Conservation (phyloP, 2,888 invertebrate species). For the Trissonchulus sp. region DNA sequence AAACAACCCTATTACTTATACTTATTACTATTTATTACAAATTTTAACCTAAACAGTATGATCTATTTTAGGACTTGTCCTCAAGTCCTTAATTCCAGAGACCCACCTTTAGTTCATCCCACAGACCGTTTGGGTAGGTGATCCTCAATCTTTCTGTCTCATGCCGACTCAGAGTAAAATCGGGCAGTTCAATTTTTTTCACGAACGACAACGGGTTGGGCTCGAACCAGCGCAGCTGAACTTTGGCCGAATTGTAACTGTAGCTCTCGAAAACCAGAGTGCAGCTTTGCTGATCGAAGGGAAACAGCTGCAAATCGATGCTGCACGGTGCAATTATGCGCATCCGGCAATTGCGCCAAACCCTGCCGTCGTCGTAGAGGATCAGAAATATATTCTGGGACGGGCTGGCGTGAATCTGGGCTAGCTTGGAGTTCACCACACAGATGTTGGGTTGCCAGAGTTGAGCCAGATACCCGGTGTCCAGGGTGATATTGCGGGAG, state of each 20-base stretch:
- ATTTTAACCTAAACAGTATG: no score
- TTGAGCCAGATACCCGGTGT: constrained; percentile 27
- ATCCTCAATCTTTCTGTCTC: neutral
- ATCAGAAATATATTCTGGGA: constrained; percentile 16
- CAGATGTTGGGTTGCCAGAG: constrained; percentile 26
- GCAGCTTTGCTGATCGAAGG: constrained; percentile 10
- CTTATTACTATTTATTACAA: no score
- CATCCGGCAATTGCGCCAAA: constrained; percentile 17
- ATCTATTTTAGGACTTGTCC: no score
- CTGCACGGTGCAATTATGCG: neutral
- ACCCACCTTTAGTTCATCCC: constrained; percentile 10
- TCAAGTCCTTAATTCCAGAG: no score
- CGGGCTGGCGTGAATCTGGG: neutral
- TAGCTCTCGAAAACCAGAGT: constrained; percentile 12
- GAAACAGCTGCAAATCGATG: constrained; percentile 8
- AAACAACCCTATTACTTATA: no score
- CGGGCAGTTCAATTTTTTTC: neutral
- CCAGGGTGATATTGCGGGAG: constrained; percentile 25
- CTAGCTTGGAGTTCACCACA: constrained; percentile 21
- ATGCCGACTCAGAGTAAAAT: neutral
- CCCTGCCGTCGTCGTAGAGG: constrained; percentile 15
- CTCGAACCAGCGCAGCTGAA: neutral
- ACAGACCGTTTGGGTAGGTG: neutral
- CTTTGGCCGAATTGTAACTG: constrained; percentile 11
- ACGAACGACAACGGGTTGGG: neutral